Evolutionary conservation across 2,113 vertebrate genomes (phyloP), one percentile per base, ranked within the genome.

Genomic region (Oncorhynchus nerka): DNA sequence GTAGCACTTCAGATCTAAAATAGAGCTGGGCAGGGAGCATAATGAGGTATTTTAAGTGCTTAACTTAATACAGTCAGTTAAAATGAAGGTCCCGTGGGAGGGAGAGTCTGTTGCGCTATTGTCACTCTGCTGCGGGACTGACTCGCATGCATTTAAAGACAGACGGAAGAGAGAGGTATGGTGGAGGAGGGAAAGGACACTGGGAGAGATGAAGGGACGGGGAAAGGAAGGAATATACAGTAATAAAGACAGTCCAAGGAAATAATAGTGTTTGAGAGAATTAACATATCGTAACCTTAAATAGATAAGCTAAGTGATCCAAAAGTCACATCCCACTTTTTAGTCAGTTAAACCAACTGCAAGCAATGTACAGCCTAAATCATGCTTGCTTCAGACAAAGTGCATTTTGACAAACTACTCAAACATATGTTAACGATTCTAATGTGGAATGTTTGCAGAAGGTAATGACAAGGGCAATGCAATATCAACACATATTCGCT

Each of bases 1-100:
- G 89, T 80, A 85, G 87, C 88, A 88, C 90, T 90, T 89, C 91
- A 83, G 82, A 87, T 85, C 86, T 89, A 89, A 91, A 93, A 92
- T 88, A 91, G 90, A 89, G 88, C 79, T 76, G 80, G 83, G 87
- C 86, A 87, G 74, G 78, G 85, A 89, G 88, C 87, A 88, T 91
- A 92, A 93, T 92, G 92, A 91, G 88, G 85, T 87, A 90, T 92
- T 92, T 92, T 92, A 90, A 89, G 88, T 92, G 86, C 88, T 92
- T 91, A 88, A 90, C 90, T 89, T 91, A 90, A 90, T 90, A 88
- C 81, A 89, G 88, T 87, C 85, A 87, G 82, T 89, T 89, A 90
- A 90, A 88, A 91, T 86, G 89, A 90, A 87, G 83, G 79, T 84
- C 86, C 89, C 77, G 66, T 75, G 87, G 89, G 89, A 90, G 4